Conservation (phyloP, 1,140 invertebrate genomes). For the Apocrypta bakeri region DNA sequence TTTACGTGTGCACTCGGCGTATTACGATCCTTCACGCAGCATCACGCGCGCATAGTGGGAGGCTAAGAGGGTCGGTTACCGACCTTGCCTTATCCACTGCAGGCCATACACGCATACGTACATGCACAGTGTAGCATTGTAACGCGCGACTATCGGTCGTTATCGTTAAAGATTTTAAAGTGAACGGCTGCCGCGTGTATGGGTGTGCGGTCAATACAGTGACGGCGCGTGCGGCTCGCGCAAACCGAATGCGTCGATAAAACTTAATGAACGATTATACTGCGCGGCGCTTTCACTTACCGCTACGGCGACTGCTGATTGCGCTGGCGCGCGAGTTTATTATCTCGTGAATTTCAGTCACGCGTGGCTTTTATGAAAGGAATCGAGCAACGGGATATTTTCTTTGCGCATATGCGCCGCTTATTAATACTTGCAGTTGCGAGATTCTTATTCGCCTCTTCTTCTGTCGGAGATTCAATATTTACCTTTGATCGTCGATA, state of each 20-base stretch:
- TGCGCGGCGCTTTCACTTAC: background rate
- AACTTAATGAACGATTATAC: conserved; percentile 4
- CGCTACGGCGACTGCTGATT: background rate
- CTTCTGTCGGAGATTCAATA: background rate
- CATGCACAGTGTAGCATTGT: conserved; percentile 32
- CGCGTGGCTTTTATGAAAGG: background rate
- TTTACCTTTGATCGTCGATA: too few relatives aligned
- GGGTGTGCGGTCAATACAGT: background rate
- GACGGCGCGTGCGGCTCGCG: background rate
- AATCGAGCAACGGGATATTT: background rate
- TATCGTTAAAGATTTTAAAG: conserved; percentile 11
- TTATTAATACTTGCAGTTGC: too few relatives aligned
- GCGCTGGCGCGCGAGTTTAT: background rate
- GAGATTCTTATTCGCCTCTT: background rate
- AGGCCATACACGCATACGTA: background rate
- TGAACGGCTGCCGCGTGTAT: background rate
- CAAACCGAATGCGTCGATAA: background rate
- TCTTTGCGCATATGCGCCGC: background rate
- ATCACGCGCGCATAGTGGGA: background rate
- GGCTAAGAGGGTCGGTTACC: conserved; percentile 56
- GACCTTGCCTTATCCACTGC: conserved; percentile 62
- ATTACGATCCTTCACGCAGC: conserved; percentile 3
- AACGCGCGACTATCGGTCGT: background rate
- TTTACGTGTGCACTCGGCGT: background rate
- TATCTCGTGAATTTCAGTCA: conserved; percentile 22